Evolutionary conservation across 23 tunicate species (phyloP).

Genomic region (Aplidium turbinatum): DNA sequence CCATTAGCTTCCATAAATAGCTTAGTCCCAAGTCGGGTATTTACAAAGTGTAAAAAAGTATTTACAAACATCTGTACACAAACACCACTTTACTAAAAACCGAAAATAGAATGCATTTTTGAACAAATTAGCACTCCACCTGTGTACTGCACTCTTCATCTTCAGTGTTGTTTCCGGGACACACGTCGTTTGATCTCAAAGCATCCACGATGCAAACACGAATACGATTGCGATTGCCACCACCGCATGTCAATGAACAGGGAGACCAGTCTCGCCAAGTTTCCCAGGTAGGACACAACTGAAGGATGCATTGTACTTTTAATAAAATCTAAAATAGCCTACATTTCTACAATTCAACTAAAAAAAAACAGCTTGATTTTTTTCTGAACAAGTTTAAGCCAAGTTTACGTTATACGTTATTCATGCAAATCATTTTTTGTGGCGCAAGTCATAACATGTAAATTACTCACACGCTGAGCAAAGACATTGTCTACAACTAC

Average conservation of each 20-base stretch:
- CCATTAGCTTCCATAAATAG: too few species aligned
- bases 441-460: too few species aligned
- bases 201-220: not conserved
- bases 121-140: constrained; percentile 1
- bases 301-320: too few species aligned
- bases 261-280: constrained; percentile 47
- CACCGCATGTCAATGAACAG: constrained; percentile 57
- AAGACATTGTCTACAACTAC: not conserved
- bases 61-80: not conserved
- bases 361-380: too few species aligned
- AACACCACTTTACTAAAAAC: not conserved
- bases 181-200: not conserved
- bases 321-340: too few species aligned
- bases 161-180: constrained; percentile 32
- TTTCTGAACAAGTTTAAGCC: too few species aligned
- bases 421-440: too few species aligned
- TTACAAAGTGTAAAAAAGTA: not conserved
- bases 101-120: not conserved
- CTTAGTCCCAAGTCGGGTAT: too few species aligned
- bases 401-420: too few species aligned
- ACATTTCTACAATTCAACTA: too few species aligned
- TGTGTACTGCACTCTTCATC: constrained; percentile 43
- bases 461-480: too few species aligned
- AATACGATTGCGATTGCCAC: constrained; percentile 8
- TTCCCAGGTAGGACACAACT: constrained; percentile 46